These are phyloP conservation scores for Carassius auratus DNA, from an alignment of 2,113 vertebrate genomes.

Conservation along the genomic window DNA sequence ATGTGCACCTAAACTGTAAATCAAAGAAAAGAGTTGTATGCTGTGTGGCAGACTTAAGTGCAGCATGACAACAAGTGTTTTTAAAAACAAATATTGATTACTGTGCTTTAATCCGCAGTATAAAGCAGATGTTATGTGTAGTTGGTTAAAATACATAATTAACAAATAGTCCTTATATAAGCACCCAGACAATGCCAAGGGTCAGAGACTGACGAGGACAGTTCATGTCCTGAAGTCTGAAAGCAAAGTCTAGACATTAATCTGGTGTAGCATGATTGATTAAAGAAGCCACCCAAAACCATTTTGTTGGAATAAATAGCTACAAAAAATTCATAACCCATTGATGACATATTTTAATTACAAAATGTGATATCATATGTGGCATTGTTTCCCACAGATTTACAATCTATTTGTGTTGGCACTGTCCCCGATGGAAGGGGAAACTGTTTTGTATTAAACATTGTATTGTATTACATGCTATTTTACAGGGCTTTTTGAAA, in stretches of 20 bases:
- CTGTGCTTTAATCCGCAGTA: neutral
- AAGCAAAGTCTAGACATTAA: too few relatives aligned
- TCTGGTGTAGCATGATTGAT: too few relatives aligned
- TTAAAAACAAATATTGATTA: neutral
- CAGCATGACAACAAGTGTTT: neutral
- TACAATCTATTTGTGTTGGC: too few relatives aligned
- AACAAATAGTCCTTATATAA: neutral
- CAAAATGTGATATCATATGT: neutral
- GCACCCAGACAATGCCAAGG: neutral
- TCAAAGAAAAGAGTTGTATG: neutral
- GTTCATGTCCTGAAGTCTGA: too few relatives aligned
- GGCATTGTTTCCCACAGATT: too few relatives aligned
- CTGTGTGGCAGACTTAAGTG: too few relatives aligned
- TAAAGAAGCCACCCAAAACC: neutral
- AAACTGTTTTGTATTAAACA: too few relatives aligned
- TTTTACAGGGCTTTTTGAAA: too few relatives aligned
- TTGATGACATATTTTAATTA: neutral
- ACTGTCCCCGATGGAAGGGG: too few relatives aligned
- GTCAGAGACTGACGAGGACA: neutral
- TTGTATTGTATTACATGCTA: too few relatives aligned
- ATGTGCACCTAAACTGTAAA: neutral
- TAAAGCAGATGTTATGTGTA: neutral
- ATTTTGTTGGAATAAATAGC: neutral
- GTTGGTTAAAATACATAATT: neutral
- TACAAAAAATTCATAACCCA: neutral